Base-by-base conservation (phyloP, 1,140 invertebrate genomes). In the Oncopodura yosiiana region DNA sequence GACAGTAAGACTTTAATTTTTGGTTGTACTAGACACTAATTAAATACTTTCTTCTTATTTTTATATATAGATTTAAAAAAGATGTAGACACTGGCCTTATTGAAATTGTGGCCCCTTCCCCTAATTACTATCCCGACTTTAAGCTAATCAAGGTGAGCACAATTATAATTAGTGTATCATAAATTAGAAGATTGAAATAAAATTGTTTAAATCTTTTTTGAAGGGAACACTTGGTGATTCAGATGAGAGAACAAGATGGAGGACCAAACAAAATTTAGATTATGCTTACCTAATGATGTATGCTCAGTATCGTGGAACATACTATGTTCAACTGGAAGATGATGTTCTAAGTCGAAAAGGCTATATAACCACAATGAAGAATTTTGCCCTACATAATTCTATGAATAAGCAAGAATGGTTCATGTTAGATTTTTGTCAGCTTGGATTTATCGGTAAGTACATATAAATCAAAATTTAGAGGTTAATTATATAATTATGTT, bases 241-340 rank as follows among this genome's bases (percentile, higher is more conserved):
- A 3, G 74, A 80, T 53, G 89, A 94, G 66, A 76, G 93, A 24
- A 87, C 95, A 0, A 77, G 83, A 61, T 97, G 94, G 94, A 75
- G 93, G 42, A 92, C 91, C 1, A 98, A 97, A 68, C 94, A 98
- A 71, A 96, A 96, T 71, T 74, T 94, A 38, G 94, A 98, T 69
- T 94, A 88, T 71, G 85, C 91, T 5, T 97, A 91, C 70, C 74
- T 98, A 1, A 97, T 97, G 94, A 85, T 93, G 58, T 96, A 95
- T 69, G 84, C 85, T 9, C 86, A 90, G 65, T 78, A 69, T 34
- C 71, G 73, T 58, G 62, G 62, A 18, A 64, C 55, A 73, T 74
- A 21, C 66, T 69, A n/a, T 77, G 73, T 67, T 76, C 87, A 96
- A 77, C 73, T 98, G 8, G 94, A 98, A 74, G 94, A 98, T 71